Evolutionary conservation across 2,888 invertebrate genomes (phyloP).

Genomic region (Aphidius colemani): DNA sequence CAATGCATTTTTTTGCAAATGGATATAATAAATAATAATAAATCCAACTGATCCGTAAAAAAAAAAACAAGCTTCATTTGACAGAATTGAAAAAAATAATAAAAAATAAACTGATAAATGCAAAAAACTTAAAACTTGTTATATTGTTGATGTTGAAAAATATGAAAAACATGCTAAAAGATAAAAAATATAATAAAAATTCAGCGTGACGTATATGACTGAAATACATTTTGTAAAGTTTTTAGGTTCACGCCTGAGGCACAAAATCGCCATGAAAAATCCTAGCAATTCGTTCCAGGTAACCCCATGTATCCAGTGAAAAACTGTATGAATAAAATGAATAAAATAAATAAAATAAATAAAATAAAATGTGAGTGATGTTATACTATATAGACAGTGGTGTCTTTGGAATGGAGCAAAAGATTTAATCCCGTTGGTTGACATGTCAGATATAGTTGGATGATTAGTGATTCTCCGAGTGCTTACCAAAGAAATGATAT

Average conservation of each 20-base stretch:
- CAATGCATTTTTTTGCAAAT: no score
- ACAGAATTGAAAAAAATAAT: neutral
- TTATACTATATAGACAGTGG: no score
- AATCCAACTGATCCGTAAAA: neutral
- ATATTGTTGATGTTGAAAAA: slow-evolving; percentile 9
- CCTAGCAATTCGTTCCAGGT: slow-evolving; percentile 37
- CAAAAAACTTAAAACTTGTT: slow-evolving; percentile 16
- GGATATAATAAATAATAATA: no score
- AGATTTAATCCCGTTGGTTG: no score
- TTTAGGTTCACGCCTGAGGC: slow-evolving; percentile 24
- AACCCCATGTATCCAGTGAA: slow-evolving; percentile 11
- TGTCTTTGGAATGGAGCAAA: no score
- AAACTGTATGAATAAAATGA: slow-evolving; percentile 1
- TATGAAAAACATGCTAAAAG: slow-evolving; percentile 3
- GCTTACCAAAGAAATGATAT: no score
- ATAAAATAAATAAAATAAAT: slow-evolving; percentile 10
- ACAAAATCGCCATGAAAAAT: slow-evolving; percentile 38
- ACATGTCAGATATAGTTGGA: no score
- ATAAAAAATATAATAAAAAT: slow-evolving; percentile 21
- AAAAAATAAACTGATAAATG: neutral
- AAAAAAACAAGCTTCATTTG: neutral
- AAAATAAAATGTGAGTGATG: neutral
- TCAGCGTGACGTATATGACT: slow-evolving; percentile 25
- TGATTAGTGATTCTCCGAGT: no score
- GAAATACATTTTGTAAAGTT: slow-evolving; percentile 23